Evolutionary conservation across 1,140 invertebrate genomes (phyloP).

Genomic region (Neomicropteryx cornuta): DNA sequence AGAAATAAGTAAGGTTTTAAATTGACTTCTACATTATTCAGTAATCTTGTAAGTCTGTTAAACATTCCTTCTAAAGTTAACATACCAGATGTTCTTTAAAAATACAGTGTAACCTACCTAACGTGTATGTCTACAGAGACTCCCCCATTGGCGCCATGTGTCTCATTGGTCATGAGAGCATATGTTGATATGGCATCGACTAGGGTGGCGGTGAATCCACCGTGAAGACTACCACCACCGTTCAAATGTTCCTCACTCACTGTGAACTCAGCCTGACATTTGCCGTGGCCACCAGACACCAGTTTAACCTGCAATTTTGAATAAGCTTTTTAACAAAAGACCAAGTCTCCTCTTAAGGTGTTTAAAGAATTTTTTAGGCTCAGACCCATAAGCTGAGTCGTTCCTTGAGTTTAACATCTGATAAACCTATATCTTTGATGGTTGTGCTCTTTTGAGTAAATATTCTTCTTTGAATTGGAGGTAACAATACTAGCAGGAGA

Average conservation of each 20-base stretch:
- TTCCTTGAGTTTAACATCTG: background rate
- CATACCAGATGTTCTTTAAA: no score
- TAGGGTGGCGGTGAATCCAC: slow-evolving; percentile 70
- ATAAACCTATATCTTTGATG: no score
- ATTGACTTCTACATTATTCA: no score
- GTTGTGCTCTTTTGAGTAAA: no score
- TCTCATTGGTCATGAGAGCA: slow-evolving; percentile 58
- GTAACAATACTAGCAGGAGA: background rate
- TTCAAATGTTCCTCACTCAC: slow-evolving; percentile 71
- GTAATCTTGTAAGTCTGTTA: no score
- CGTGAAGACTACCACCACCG: slow-evolving; percentile 63
- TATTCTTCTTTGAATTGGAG: no score
- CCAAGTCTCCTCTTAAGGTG: background rate
- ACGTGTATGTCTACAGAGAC: slow-evolving; percentile 40
- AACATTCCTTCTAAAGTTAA: no score
- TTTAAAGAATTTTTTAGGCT: background rate
- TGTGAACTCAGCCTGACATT: slow-evolving; percentile 61
- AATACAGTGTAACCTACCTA: slow-evolving; percentile 18
- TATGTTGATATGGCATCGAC: slow-evolving; percentile 76
- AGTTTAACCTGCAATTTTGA: slow-evolving; percentile 49
- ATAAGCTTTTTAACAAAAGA: background rate
- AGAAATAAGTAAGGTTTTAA: no score
- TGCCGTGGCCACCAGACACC: slow-evolving; percentile 53
- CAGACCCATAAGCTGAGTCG: background rate
- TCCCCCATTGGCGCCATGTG: slow-evolving; percentile 41